Evolutionary conservation across 2,113 vertebrate genomes (phyloP), one percentile per base, ranked within the genome.

Genomic region (Eretmochelys imbricata): DNA sequence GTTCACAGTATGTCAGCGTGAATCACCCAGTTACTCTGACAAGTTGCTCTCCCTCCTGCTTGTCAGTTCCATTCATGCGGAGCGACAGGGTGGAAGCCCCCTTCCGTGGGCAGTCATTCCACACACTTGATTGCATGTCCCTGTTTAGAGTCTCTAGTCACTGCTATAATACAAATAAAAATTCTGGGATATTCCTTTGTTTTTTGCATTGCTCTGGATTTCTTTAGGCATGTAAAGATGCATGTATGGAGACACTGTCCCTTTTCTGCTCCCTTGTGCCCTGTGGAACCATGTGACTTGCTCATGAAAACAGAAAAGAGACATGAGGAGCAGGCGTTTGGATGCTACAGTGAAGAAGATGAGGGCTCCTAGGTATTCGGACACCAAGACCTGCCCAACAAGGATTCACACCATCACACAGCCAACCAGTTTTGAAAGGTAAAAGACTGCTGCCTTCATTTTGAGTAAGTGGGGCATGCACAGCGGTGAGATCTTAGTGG

Each of bases 181-280:
- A 80, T 89, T 53, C 91, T 88, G 72, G 14, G 88, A 49, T 82
- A 35, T 17, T 69, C n/a, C 38, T n/a, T 72, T 89, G 72, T 94
- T 88, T 93, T 31, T 49, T 91, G 2, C 0, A 69, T 80, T 0
- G 0, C 16, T 0, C 0, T 69, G 48, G 54, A 49, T 89, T 83
- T 87, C 88, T 78, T 88, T 1, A 8, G 35, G 55, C 82, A 90
- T 9, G 4, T 2, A 31, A 2, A 0, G 80, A 93, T 10, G 11
- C n/a, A 51, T 46, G 93, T 80, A 91, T 85, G 69, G 76, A 80
- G 86, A 81, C 29, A 76, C 10, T 9, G 76, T 85, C 78, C 0
- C 0, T 78, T 48, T 78, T 48, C 42, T 48, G 75, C 24, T 78
- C 24, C 24, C 11, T 46, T 48, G 42, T 20, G 65, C 35, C 16